Evolutionary conservation across 2,113 vertebrate genomes (phyloP), one percentile per base, ranked within the genome.

Genomic region (Myotis lucifugus): DNA sequence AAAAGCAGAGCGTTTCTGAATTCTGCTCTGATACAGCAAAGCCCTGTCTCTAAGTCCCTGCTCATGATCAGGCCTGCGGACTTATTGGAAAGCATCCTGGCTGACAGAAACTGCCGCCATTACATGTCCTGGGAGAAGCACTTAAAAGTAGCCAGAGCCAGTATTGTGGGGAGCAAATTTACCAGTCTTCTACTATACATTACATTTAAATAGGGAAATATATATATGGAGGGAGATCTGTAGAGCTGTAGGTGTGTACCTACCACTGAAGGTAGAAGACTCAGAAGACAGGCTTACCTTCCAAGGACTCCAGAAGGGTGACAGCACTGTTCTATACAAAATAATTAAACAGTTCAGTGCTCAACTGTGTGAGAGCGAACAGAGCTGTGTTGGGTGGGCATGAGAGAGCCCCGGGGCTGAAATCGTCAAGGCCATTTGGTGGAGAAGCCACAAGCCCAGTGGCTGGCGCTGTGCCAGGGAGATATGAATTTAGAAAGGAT

Each of bases 11-110:
- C 9, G 37, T 78, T 96, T 93, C 76, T 94, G 73, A 95, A 92
- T 88, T 95, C 92, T 95, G 90, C 73, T 73, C 90, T 40, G 21
- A 95, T 85, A 94, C 92, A 95, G 90, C 93, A 97, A 85, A 93
- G 34, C 85, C 90, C 90, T 82, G 66, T 95, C 66, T 96, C 87
- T 87, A 79, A 79, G 40, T 90, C 19, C 19, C 56, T 61, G 67
- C 42, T 92, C 73, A 66, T 40, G 54, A 67, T 13, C 59, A 95
- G 83, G 94, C 85, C 95, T 92, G 61, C 3, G 29, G 94, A 91
- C 85, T 92, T 73, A 37, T 2, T 94, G 90, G 59, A 64, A 91
- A 95, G 42, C 48, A 56, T 67, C 74, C 73, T 23, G 64, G 73
- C 90, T 88, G 66, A 78, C 96, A 52, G 56, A 90, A 95, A 92